Conservation (phyloP, 2,797 vertebrate species). For the Typhlichthys subterraneus region DNA sequence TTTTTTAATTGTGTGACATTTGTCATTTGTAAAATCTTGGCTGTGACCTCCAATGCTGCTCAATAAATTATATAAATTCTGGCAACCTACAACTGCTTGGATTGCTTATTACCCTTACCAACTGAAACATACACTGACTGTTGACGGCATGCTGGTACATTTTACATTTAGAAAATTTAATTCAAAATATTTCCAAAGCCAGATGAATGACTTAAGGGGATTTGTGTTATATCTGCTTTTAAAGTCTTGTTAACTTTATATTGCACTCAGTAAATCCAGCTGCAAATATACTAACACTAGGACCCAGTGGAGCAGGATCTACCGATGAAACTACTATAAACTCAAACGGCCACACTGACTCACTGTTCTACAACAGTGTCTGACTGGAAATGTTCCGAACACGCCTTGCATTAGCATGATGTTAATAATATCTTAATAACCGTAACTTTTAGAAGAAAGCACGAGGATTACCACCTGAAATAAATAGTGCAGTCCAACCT, state of each 20-base stretch:
- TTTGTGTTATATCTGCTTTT: too few species aligned
- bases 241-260: too few species aligned
- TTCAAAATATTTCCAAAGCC: too few species aligned
- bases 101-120: neutral
- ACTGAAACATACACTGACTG: neutral
- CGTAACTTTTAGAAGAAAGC: constrained; percentile 32
- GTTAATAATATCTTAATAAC: constrained; percentile 1
- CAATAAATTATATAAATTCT: constrained; percentile 40
- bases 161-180: too few species aligned
- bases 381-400: constrained; percentile 10
- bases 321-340: constrained; percentile 29
- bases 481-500: neutral
- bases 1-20: constrained; percentile 3
- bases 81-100: neutral
- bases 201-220: too few species aligned
- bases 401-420: constrained; percentile 18
- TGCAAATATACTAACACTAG: constrained; percentile 34
- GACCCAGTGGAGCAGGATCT: constrained; percentile 47
- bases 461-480: constrained; percentile 31
- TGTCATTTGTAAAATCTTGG: constrained; percentile 17
- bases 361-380: constrained; percentile 36
- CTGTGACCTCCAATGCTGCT: constrained; percentile 26
- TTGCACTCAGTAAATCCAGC: accelerated
- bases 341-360: constrained; percentile 43
- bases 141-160: neutral